Percentiles rank a stretch among this genome's conserved stretches.
These are phyloP conservation scores for Philypnodon macrostomus DNA, from an alignment of 2,797 vertebrate species.

Conservation along the genomic window DNA sequence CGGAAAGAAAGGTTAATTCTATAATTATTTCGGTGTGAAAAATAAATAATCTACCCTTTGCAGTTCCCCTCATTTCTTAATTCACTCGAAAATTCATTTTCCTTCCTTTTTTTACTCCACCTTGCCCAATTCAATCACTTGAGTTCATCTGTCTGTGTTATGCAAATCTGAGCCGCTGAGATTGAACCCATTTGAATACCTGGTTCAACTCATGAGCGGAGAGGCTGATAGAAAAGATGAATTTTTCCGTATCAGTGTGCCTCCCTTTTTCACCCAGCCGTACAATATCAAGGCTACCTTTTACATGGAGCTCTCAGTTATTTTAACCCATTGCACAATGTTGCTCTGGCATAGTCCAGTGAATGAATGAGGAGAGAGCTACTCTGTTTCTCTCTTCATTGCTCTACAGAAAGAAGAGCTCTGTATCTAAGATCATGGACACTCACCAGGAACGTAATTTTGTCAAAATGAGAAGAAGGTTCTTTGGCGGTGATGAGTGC, in stretches of 20 bases:
- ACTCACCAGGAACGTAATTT: constrained; percentile 44
- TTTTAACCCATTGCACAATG: constrained; percentile 70
- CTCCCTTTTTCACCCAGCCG: constrained; percentile 66
- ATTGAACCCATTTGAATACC: constrained; percentile 76
- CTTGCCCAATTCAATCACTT: constrained; percentile 76
- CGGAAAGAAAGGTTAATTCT: constrained; percentile 66
- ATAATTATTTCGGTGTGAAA: constrained; percentile 71
- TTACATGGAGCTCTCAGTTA: constrained; percentile 71
- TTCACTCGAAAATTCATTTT: constrained; percentile 73
- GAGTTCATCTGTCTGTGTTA: constrained; percentile 78
- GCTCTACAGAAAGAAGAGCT: constrained; percentile 36
- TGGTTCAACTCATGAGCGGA: constrained; percentile 63
- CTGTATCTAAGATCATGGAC: constrained; percentile 66
- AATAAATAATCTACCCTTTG: constrained; percentile 70
- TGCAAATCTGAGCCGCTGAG: constrained; percentile 75
- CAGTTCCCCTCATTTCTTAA: constrained; percentile 65
- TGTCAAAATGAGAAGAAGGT: constrained; percentile 43
- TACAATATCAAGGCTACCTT: constrained; percentile 77
- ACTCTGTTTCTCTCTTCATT: constrained; percentile 27
- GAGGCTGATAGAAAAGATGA: constrained; percentile 65
- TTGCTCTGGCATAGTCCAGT: constrained; percentile 53
- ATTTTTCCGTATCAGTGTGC: constrained; percentile 73
- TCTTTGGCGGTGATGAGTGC: constrained; percentile 46
- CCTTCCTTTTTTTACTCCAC: constrained; percentile 56
- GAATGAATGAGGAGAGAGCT: constrained; percentile 60